Base-by-base conservation (phyloP, 2,888 invertebrate species). In the Synergus laeviventris region DNA sequence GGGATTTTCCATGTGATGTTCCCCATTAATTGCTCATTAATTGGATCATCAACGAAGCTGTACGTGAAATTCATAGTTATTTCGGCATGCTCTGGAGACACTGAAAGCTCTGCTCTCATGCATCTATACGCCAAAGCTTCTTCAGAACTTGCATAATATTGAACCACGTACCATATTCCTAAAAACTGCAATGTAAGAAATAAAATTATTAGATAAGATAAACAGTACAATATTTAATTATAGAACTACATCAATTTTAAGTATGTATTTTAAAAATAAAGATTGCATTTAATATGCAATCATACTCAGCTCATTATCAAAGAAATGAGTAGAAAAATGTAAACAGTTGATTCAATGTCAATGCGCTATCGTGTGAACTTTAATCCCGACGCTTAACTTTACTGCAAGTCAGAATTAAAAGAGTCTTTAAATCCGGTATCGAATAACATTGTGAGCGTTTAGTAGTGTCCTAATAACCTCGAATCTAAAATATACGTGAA, bases 41-140 rank as follows among this genome's bases (percentile, higher is more conserved):
- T 91, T 0, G 97, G 97, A 91, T 97, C 97, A 87, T 97, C 96
- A 0, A 94, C 95, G 86, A 95, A 97, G 76, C 95, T 95, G 89
- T 97, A 97, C 1, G 96, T 96, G 91, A 97, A 96, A 91, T 97
- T 96, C 97, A 97, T 97, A 0, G 95, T 96, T 66, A 96, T 94
- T 86, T 95, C 94, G 7, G 88, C 92, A 79, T 92, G 91, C 75
- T 89, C 89, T 4, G 91, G 83, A 4, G 92, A 91, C 84, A 93
- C 91, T 3, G 94, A 93, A 84, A 95, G 94, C 70, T 95, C 94
- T 0, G 96, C 95, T 82, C 94, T 92, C 97, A 97, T 97, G 87
- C 97, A 97, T 86, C 96, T 94, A 90, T 97, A 97, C 7, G 95
- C 94, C 11, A 96, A 92, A 3, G 96, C 95, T 91, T 97, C 97